Evolutionary conservation across 2,113 vertebrate species (phyloP).

Genomic region (Athene noctua): DNA sequence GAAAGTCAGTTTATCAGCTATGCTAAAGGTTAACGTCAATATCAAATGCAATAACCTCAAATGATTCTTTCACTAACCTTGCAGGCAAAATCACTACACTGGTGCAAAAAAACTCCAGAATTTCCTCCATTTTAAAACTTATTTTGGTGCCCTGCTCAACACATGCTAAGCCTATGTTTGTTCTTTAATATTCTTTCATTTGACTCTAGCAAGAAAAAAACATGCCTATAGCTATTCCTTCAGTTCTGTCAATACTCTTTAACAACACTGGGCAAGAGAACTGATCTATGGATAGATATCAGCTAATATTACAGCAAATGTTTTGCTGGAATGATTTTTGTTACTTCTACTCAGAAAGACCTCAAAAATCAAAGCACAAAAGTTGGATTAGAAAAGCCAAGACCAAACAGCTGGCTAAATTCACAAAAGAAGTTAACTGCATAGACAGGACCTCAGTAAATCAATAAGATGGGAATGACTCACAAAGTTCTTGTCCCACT

Average conservation of each 20-base stretch:
- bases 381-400: background rate
- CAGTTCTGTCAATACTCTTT: background rate
- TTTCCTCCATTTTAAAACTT: background rate
- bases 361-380: background rate
- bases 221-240: background rate
- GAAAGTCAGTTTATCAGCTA: constrained; percentile 28
- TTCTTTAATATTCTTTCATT: background rate
- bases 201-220: background rate
- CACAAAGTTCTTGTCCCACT: background rate
- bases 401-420: background rate
- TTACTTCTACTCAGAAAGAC: background rate
- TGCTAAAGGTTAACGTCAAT: constrained; percentile 39
- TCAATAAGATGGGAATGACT: background rate
- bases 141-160: background rate
- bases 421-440: background rate
- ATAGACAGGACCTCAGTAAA: background rate
- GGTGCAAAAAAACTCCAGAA: background rate
- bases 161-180: background rate
- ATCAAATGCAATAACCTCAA: background rate
- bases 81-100: background rate
- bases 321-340: background rate
- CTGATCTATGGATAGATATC: background rate
- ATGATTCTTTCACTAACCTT: background rate
- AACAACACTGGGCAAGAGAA: background rate
- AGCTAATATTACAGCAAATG: background rate